Base-by-base conservation (phyloP, 1,140 invertebrate genomes). In the Pararge aegeria region DNA sequence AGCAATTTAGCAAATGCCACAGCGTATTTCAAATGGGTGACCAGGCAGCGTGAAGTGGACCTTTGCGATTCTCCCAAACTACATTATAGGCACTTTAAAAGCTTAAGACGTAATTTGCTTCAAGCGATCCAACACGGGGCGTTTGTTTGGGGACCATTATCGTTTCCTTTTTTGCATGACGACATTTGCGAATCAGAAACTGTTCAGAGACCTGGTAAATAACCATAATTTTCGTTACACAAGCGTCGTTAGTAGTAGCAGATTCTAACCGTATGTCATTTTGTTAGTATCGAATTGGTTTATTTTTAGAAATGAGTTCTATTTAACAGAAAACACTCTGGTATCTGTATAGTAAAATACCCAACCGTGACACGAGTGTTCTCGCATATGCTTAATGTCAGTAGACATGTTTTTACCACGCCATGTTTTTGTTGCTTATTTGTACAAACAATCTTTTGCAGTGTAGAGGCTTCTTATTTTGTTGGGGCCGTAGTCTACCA, bases 51-150 rank as follows among this genome's bases (percentile, higher is more conserved):
- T 42, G 52, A 42, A 54, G 13, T n/a, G 30, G 38, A 42, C 38
- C 38, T 42, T 52, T 54, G 38, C 37, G 34, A 42, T 54, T 40
- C 38, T 68, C 66, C 68, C 70, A 61, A 21, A 63, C 50, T 18
- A 37, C 59, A 53, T 61, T 67, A 69, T 68, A 52, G 59, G 34
- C 42, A 49, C 42, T 49, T 60, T 34, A 58, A 64, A 63, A 50
- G 51, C 63, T 68, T 63, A 70, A 69, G 52, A 62, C 68, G 44
- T 70, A 70, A 73, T 73, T 70, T 65, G 65, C 57, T 6, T 49
- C 15, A 48, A 10, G 44, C 42, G 16, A 38, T 29, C 24, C 20
- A 44, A 5, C 13, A 16, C 18, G 12, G 49, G 42, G n/a, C 44
- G 42, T 49, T 48, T 56, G 19, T 56, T 49, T 37, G 12, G 29